Evolutionary conservation across 2,113 vertebrate species (phyloP).

Genomic region (Spea bombifrons): DNA sequence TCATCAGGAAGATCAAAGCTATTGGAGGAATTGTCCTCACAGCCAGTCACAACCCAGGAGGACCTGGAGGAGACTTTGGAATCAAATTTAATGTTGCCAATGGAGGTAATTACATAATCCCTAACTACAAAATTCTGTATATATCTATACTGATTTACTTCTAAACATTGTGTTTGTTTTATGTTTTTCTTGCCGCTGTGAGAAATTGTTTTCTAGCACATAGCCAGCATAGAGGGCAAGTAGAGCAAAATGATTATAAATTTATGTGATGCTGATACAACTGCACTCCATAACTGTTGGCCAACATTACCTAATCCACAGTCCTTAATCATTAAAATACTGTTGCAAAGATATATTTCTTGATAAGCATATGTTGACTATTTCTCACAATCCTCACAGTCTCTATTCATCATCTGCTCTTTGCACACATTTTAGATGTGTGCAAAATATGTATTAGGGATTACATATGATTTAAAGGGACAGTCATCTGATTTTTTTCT

Average conservation of each 20-base stretch:
- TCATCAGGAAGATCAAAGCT: constrained; percentile 97
- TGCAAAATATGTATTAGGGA: not conserved
- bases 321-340: not conserved
- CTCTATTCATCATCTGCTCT: constrained; percentile 1
- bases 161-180: no score
- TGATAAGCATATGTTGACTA: constrained; percentile 6
- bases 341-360: constrained; percentile 19
- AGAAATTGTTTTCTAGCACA: no score
- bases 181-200: no score
- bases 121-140: no score
- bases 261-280: no score
- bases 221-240: no score
- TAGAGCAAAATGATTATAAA: no score
- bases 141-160: no score
- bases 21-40: constrained; percentile 95
- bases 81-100: constrained; percentile 96
- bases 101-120: constrained; percentile 73
- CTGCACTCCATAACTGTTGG: no score
- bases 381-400: not conserved
- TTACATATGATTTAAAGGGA: not conserved
- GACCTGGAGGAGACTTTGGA: constrained; percentile 92
- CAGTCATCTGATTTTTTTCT: no score
- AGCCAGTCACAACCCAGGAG: constrained; percentile 93
- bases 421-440: not conserved
- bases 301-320: not conserved